A percentile compares a stretch with the other conserved stretches of the same genome.
Conservation (phyloP, 2,797 vertebrate species). For the Liparis tanakae region DNA sequence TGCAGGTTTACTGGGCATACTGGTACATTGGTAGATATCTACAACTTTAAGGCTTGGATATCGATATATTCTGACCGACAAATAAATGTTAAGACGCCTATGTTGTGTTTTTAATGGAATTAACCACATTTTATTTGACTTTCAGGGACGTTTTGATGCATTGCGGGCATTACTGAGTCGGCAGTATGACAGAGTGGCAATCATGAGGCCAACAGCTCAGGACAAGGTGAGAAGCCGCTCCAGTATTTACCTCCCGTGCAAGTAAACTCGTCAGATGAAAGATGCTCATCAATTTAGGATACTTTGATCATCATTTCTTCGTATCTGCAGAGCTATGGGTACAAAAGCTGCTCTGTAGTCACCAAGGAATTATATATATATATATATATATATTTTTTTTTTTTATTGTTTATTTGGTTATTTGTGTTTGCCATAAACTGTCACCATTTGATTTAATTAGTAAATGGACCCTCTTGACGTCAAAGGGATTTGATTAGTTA, state of each 20-base stretch:
- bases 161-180: slow-evolving; percentile 89
- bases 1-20: neutral
- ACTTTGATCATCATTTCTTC: neutral
- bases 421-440: neutral
- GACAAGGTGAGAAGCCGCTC: slow-evolving; percentile 86
- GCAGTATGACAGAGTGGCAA: slow-evolving; percentile 94
- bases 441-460: neutral
- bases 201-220: slow-evolving; percentile 94
- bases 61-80: neutral
- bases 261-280: neutral
- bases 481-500: slow-evolving; percentile 20
- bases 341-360: neutral
- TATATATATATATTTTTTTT: no score
- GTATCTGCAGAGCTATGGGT: no score
- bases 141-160: slow-evolving; percentile 93
- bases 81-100: no score
- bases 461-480: neutral
- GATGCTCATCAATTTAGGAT: neutral
- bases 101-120: neutral
- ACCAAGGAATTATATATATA: neutral
- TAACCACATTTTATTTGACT: neutral
- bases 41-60: neutral
- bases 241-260: neutral
- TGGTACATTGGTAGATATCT: neutral
- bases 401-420: neutral